These are phyloP conservation scores for Cloeon dipterum DNA, from an alignment of 2,888 invertebrate species.

Conservation along the genomic window DNA sequence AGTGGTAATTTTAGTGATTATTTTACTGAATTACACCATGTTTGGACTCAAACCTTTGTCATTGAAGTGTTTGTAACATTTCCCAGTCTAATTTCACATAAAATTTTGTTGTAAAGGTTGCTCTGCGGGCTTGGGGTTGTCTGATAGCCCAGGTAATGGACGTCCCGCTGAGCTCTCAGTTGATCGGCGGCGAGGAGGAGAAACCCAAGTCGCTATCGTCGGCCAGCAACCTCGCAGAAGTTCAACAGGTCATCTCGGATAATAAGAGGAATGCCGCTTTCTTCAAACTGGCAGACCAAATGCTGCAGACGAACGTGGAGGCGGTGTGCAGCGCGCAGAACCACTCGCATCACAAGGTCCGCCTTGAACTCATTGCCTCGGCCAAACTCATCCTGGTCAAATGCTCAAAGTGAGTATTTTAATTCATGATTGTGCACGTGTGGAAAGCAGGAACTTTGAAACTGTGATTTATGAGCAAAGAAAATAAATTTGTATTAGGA, in stretches of 20 bases:
- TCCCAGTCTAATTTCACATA: neutral
- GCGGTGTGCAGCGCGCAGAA: slow-evolving; percentile 27
- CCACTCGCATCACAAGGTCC: slow-evolving; percentile 34
- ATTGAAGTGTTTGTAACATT: neutral
- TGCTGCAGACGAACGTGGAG: slow-evolving; percentile 25
- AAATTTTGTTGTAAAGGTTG: slow-evolving; percentile 16
- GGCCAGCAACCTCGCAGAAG: slow-evolving; percentile 15
- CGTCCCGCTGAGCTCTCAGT: slow-evolving; percentile 7
- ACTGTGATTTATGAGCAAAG: too few relatives aligned
- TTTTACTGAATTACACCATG: too few relatives aligned
- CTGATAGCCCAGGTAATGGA: slow-evolving; percentile 22
- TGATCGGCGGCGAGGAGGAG: too few relatives aligned
- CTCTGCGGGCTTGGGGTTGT: slow-evolving; percentile 21
- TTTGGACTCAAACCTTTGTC: neutral
- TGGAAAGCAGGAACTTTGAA: too few relatives aligned
- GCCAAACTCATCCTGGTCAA: slow-evolving; percentile 22
- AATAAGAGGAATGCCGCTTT: slow-evolving; percentile 25
- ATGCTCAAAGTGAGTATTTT: slow-evolving; percentile 7
- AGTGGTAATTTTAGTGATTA: slow-evolving; percentile 19
- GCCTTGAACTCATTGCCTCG: slow-evolving; percentile 33
- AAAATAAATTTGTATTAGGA: too few relatives aligned
- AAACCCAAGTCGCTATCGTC: neutral
- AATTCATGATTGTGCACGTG: too few relatives aligned
- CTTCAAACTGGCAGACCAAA: slow-evolving; percentile 31
- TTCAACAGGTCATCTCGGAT: slow-evolving; percentile 14